phyloP scores from a whole-genome alignment of 1,140 invertebrate species.

The Cylas formicarius region DNA sequence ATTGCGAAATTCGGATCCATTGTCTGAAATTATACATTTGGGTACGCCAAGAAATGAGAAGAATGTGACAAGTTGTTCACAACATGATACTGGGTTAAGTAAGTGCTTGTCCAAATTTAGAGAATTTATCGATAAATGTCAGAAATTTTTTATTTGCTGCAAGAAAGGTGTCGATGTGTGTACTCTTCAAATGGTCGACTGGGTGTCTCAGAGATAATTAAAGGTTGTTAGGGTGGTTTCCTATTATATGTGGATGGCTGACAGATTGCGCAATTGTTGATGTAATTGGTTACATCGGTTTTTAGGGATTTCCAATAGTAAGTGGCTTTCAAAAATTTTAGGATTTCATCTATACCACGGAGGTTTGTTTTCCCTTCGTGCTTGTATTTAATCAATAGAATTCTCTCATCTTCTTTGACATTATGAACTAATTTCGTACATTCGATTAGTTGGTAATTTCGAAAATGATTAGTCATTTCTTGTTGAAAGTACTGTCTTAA shows the following conservation, averaged over 20 bases:
- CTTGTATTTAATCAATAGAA: slow-evolving; percentile 13
- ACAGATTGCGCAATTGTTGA: no score
- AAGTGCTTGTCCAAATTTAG: slow-evolving; percentile 22
- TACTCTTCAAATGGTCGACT: slow-evolving; percentile 11
- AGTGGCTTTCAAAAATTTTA: no score
- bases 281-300: no score
- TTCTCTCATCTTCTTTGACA: not conserved
- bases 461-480: not conserved
- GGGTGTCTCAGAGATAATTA: slow-evolving; percentile 2
- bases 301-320: not conserved
- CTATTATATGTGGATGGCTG: no score
- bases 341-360: no score
- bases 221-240: slow-evolving; percentile 8
- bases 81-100: no score
- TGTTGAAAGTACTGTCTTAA: not conserved
- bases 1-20: slow-evolving; percentile 29
- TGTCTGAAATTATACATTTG: slow-evolving; percentile 23
- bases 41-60: slow-evolving; percentile 23
- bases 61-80: slow-evolving; percentile 21
- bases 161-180: slow-evolving; percentile 17
- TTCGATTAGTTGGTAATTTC: no score
- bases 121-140: slow-evolving; percentile 16
- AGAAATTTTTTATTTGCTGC: slow-evolving; percentile 14
- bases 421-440: no score
- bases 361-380: no score